Conservation (phyloP, 1,140 invertebrate species). For the Ips nitidus region DNA sequence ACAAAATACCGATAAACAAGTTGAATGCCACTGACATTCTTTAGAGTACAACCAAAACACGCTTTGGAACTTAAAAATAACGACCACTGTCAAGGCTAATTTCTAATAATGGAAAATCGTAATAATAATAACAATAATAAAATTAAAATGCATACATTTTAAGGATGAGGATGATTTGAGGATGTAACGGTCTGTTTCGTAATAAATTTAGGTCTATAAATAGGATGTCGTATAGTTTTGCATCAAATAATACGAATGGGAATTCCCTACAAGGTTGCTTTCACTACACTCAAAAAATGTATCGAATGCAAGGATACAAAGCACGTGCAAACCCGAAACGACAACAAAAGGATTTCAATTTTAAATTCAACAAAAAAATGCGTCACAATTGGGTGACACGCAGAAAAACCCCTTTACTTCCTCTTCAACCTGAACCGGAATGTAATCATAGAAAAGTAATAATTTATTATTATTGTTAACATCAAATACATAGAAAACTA, state of each 20-base stretch:
- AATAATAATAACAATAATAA: not conserved
- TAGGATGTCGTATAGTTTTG: too few relatives aligned
- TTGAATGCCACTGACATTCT: slow-evolving; percentile 3
- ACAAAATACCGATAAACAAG: not conserved
- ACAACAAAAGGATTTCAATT: too few relatives aligned
- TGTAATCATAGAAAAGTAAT: not conserved
- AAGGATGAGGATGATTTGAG: too few relatives aligned
- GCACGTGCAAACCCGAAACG: too few relatives aligned
- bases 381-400: not conserved
- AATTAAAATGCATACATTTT: not conserved
- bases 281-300: too few relatives aligned
- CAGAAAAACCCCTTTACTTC: slow-evolving; percentile 4
- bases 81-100: not conserved
- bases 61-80: not conserved
- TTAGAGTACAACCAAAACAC: not conserved
- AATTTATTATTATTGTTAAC: too few relatives aligned
- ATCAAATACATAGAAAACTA: too few relatives aligned
- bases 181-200: too few relatives aligned
- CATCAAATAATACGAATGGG: too few relatives aligned
- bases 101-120: not conserved
- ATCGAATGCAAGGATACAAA: too few relatives aligned
- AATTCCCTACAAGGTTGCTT: too few relatives aligned
- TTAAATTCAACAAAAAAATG: not conserved
- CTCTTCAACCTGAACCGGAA: not conserved
- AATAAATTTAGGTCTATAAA: too few relatives aligned